phyloP scores from a whole-genome alignment of 2,113 vertebrate genomes.

The Upupa epops region DNA sequence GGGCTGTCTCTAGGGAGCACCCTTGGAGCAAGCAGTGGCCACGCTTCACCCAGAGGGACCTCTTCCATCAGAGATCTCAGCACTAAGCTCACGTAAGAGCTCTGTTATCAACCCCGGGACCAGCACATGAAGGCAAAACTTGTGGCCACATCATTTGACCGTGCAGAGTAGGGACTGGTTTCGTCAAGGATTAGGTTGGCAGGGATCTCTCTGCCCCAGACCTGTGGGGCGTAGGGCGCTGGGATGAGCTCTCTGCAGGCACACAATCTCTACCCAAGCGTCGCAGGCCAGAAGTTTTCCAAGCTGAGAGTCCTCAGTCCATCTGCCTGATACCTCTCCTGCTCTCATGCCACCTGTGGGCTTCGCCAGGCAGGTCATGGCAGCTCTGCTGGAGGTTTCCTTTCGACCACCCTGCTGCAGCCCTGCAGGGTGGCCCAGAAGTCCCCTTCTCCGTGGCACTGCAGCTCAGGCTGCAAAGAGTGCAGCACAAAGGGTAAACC shows the following conservation, averaged over 20 bases:
- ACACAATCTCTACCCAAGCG: background rate
- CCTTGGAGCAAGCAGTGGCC: background rate
- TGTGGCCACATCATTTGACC: background rate
- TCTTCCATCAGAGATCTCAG: background rate
- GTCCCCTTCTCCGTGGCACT: rapidly evolving
- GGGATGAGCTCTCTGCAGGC: background rate
- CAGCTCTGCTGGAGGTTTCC: background rate
- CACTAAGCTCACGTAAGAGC: background rate
- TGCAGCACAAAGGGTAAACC: background rate
- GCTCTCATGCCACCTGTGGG: rapidly evolving
- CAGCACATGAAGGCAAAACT: background rate
- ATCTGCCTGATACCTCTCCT: background rate
- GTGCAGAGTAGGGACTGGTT: background rate
- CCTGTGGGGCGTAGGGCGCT: background rate
- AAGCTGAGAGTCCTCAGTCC: background rate
- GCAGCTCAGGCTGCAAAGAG: background rate
- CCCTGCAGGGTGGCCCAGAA: rapidly evolving
- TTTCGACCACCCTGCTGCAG: background rate
- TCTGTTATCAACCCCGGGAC: background rate
- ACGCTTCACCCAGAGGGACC: background rate
- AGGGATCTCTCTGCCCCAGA: background rate
- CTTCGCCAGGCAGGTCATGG: background rate
- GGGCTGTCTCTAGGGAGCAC: background rate
- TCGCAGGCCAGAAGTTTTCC: background rate
- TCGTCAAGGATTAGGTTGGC: background rate